Conservation (phyloP, 2,113 vertebrate genomes). For the Zootoca vivipara region DNA sequence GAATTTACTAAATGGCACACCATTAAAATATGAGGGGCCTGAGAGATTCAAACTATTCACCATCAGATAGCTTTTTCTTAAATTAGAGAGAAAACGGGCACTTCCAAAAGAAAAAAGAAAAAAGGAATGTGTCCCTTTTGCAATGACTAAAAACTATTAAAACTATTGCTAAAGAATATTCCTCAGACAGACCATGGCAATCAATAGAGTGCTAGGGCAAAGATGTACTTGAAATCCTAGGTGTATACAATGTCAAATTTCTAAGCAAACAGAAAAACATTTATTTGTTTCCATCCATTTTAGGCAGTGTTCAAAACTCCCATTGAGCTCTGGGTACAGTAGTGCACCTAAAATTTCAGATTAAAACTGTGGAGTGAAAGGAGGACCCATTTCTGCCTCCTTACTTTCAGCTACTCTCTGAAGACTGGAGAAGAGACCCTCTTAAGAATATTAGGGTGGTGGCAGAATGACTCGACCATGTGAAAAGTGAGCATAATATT, state of each 20-base stretch:
- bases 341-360: too few species aligned
- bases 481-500: too few species aligned
- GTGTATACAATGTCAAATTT: slow-evolving; percentile 24
- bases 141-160: not conserved
- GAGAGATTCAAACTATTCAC: not conserved
- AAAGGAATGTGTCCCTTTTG: not conserved
- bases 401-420: too few species aligned
- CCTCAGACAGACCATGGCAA: too few species aligned
- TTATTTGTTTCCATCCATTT: accelerated
- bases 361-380: too few species aligned
- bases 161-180: not conserved
- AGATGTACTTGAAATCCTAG: not conserved
- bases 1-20: not conserved
- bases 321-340: too few species aligned
- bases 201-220: too few species aligned
- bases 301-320: not conserved
- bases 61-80: not conserved
- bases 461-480: too few species aligned
- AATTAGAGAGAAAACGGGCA: not conserved
- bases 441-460: too few species aligned
- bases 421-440: too few species aligned
- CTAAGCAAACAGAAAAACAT: slow-evolving; percentile 37
- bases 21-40: accelerated
- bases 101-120: not conserved
- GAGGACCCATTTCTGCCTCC: too few species aligned